Evolutionary conservation across 2,113 vertebrate species (phyloP).

Genomic region (Oreocharis arfaki): DNA sequence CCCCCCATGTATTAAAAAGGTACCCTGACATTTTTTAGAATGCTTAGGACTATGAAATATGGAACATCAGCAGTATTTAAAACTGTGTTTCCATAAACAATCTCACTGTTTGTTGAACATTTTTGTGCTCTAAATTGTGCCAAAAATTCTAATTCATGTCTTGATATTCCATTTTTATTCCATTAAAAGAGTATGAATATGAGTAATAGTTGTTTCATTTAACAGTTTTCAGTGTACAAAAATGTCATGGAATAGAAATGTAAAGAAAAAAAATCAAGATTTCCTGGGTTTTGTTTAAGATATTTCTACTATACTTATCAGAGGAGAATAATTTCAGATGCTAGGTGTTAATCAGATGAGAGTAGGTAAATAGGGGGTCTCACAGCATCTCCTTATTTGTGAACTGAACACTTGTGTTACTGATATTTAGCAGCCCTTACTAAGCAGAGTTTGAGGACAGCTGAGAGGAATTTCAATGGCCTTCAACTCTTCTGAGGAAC

Average conservation of each 20-base stretch:
- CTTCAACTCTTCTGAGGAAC: not conserved
- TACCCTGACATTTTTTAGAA: not conserved
- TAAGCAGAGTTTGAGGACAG: not conserved
- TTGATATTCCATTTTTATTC: not conserved
- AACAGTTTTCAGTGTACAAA: not conserved
- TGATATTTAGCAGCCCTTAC: not conserved
- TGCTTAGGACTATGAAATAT: not conserved
- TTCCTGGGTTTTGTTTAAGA: not conserved
- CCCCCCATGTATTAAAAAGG: not conserved
- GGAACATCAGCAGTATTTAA: not conserved
- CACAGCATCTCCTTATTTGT: not conserved
- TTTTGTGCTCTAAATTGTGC: not conserved
- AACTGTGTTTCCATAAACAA: not conserved
- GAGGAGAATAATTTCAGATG: not conserved
- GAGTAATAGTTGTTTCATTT: not conserved
- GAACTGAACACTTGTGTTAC: not conserved
- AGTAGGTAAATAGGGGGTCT: not conserved
- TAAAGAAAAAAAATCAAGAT: not conserved
- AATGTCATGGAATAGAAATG: not conserved
- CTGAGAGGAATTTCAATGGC: not conserved
- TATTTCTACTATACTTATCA: not conserved
- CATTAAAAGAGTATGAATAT: not conserved
- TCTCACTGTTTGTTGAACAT: not conserved
- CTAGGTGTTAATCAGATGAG: not conserved
- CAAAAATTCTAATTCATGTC: not conserved